Conservation (phyloP, 2,113 vertebrate species). For the Phocoena sinus region DNA sequence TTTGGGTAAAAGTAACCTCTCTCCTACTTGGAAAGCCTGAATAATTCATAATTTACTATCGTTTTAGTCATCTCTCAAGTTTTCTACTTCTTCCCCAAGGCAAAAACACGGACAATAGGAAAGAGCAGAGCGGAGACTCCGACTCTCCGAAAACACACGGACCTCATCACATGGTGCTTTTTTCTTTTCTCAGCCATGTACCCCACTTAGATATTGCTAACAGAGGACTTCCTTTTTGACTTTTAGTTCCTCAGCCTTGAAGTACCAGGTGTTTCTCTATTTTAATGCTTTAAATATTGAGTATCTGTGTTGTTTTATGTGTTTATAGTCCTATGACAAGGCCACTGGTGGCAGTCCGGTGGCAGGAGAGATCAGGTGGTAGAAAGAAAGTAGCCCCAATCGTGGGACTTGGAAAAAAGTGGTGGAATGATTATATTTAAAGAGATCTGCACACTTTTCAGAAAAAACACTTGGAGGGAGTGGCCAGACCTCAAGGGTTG, state of each 20-base stretch:
- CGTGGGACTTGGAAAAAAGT: not conserved
- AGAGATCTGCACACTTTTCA: too few species aligned
- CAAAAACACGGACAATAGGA: not conserved
- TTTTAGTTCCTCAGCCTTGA: not conserved
- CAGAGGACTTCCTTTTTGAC: not conserved
- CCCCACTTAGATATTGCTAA: not conserved
- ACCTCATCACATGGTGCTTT: fast-evolving
- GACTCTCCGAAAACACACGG: too few species aligned
- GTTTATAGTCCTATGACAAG: not conserved
- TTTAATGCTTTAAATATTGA: not conserved
- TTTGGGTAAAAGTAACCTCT: not conserved
- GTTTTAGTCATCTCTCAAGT: not conserved
- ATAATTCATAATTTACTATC: not conserved
- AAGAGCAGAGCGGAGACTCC: not conserved
- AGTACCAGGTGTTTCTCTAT: not conserved
- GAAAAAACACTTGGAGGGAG: not conserved
- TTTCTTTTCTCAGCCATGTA: too few species aligned
- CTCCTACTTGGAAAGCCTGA: not conserved
- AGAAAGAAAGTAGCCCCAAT: not conserved
- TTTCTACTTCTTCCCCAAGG: not conserved
- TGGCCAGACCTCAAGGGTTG: not conserved
- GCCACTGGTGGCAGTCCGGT: not conserved
- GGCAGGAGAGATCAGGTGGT: not conserved
- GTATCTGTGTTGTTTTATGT: not conserved
- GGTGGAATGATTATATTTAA: not conserved